Evolutionary conservation across 2,888 invertebrate species (phyloP), one percentile per base, ranked within the genome.

Genomic region (Halictus quadricinctus): DNA sequence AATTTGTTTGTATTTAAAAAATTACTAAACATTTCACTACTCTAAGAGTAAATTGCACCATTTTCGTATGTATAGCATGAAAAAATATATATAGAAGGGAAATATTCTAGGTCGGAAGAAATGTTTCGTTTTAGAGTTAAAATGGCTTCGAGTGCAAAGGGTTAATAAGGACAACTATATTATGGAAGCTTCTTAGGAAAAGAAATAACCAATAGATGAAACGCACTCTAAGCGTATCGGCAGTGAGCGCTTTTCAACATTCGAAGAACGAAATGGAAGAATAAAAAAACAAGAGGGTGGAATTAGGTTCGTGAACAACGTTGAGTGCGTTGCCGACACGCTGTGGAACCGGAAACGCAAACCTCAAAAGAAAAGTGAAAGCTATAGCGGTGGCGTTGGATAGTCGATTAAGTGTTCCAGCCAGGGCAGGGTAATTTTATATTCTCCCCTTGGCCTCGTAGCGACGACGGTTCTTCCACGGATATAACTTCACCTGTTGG

Each of bases 401-500:
- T 83, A 76, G 81, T 80, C 83, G 80, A 85, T 88, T 85, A 90
- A 83, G 81, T 75, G 85, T 74, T 80, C 79, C 66, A 82, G 54
- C 48, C 79, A 66, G 58, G 66, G 60, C 54, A 60, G 69, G 81
- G 79, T 89, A 90, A 90, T 91, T 90, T 91, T 90, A 85, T 89
- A 90, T 89, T 90, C 88, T 90, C 85, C 86, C 87, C 89, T 89
- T 85, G 87, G 87, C 88, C 88, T 88, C 88, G 88, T 84, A 80
- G 74, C 76, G 72, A 64, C 76, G 69, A 64, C 76, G 54, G 88
- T 83, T 75, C 81, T 79, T 86, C 87, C 85, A 78, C 84, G 12
- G 85, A 79, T 79, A 81, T 87, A 86, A 83, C 90, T 89, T 90
- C 91, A 90, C 90, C 90, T 90, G 90, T 90, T 90, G 90, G 90